Conservation (phyloP, 2,888 invertebrate genomes). For the Deilephila porcellus region DNA sequence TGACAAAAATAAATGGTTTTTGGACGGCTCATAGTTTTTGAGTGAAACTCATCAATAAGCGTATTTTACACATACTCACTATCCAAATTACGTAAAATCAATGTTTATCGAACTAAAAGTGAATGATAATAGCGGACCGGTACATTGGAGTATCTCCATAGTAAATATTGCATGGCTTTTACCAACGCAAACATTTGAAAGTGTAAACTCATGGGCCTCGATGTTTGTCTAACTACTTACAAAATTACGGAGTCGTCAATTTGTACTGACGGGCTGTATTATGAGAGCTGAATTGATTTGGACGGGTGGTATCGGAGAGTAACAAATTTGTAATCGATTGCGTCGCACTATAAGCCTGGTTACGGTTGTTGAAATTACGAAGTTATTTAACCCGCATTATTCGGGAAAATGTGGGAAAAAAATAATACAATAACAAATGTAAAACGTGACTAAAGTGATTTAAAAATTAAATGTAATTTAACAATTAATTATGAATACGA, state of each 20-base stretch:
- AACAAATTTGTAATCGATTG: constrained; percentile 45
- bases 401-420: neutral
- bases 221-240: constrained; percentile 51
- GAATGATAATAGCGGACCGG: constrained; percentile 34
- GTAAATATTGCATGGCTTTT: constrained; percentile 50
- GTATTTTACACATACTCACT: neutral
- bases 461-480: no score
- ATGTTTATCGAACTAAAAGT: constrained; percentile 6
- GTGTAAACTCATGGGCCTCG: constrained; percentile 47
- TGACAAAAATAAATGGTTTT: no score
- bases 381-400: constrained; percentile 9
- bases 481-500: no score
- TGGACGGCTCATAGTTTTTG: no score
- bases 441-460: no score
- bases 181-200: constrained; percentile 56
- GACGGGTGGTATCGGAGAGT: constrained; percentile 43
- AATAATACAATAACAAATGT: neutral
- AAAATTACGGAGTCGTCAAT: constrained; percentile 47
- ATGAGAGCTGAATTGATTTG: constrained; percentile 51
- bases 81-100: neutral
- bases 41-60: no score
- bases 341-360: constrained; percentile 39
- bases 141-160: constrained; percentile 18
- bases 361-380: constrained; percentile 29
- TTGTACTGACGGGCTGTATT: constrained; percentile 43